Conservation (phyloP, 2,888 invertebrate species). For the Choristoneura rosaceana region DNA sequence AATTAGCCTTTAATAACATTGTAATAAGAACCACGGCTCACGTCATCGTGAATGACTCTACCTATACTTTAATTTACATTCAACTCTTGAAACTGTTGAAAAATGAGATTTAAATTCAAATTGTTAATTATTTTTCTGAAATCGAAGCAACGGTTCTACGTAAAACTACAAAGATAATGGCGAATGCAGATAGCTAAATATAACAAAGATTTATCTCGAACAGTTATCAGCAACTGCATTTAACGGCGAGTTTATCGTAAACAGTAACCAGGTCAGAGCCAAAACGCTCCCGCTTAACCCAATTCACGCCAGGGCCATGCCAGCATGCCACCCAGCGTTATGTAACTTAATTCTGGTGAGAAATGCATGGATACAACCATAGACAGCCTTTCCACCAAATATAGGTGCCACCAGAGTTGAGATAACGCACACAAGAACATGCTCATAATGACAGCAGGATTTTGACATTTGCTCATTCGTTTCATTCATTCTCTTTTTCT, state of each 20-base stretch:
- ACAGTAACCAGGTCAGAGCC: slow-evolving; percentile 39
- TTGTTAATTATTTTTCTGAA: not conserved
- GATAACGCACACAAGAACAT: too few species aligned
- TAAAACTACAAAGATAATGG: slow-evolving; percentile 7
- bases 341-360: slow-evolving; percentile 10
- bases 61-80: too few species aligned
- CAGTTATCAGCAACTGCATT: slow-evolving; percentile 41
- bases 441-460: too few species aligned
- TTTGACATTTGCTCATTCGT: too few species aligned
- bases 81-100: too few species aligned
- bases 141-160: not conserved
- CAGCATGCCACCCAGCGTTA: slow-evolving; percentile 12
- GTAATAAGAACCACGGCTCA: too few species aligned
- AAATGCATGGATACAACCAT: not conserved
- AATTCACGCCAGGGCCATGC: slow-evolving; percentile 30
- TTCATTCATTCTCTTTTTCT: too few species aligned
- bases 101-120: not conserved
- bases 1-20: too few species aligned
- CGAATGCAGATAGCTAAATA: slow-evolving; percentile 30
- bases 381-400: not conserved
- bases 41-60: too few species aligned
- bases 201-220: slow-evolving; percentile 35
- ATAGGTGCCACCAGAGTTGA: not conserved
- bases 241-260: slow-evolving; percentile 27
- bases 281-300: slow-evolving; percentile 35